Evolutionary conservation across 1,140 invertebrate genomes (phyloP).

Genomic region (Globodera rostochiensis): DNA sequence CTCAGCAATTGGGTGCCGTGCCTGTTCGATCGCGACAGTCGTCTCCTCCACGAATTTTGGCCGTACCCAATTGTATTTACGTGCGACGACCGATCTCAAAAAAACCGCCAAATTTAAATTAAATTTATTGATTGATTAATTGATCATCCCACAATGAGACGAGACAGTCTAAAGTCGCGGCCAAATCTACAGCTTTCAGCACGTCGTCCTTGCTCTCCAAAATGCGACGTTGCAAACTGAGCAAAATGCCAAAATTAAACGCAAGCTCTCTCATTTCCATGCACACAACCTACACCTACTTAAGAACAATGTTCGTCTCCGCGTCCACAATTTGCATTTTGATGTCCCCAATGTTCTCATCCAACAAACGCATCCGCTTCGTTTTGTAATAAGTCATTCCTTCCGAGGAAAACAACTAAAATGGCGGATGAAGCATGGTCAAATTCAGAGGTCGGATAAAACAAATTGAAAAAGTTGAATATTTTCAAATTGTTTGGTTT

Average conservation of each 20-base stretch:
- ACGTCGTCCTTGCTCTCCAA: constrained; percentile 37
- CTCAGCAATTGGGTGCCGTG: constrained; percentile 56
- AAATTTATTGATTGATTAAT: no score
- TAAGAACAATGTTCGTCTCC: constrained; percentile 59
- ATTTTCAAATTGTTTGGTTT: no score
- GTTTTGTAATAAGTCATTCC: constrained; percentile 51
- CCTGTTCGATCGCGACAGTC: constrained; percentile 49
- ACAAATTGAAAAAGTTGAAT: background rate
- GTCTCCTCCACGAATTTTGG: constrained; percentile 58
- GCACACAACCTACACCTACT: constrained; percentile 37
- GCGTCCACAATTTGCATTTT: constrained; percentile 60
- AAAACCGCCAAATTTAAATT: background rate
- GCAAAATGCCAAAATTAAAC: background rate
- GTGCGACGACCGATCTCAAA: constrained; percentile 47
- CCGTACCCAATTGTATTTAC: constrained; percentile 60
- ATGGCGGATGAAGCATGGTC: background rate
- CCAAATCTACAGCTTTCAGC: constrained; percentile 46
- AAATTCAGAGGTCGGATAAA: background rate
- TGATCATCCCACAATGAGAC: constrained; percentile 40
- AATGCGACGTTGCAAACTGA: constrained; percentile 53
- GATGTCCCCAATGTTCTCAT: constrained; percentile 58
- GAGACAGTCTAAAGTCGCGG: constrained; percentile 56
- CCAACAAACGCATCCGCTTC: constrained; percentile 51
- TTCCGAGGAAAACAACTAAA: constrained; percentile 45
- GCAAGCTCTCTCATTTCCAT: background rate